Conservation (phyloP, 2,797 vertebrate genomes). For the Clarias fuscus region DNA sequence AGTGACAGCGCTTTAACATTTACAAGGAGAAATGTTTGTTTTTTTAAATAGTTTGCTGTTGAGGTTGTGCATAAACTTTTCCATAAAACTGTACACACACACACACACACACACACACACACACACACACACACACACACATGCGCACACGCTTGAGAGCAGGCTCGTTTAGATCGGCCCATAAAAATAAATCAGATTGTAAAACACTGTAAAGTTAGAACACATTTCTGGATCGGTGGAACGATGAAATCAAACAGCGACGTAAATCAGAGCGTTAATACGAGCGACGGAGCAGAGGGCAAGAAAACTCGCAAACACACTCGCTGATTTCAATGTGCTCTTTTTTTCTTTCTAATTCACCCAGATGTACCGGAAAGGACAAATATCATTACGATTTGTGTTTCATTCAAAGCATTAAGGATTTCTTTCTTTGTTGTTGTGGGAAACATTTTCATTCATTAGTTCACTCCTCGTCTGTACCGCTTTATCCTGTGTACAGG, state of each 20-base stretch:
- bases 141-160: too few species aligned
- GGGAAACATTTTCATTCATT: too few species aligned
- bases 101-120: not conserved
- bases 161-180: not conserved
- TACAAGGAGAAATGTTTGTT: not conserved
- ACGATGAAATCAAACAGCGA: not conserved
- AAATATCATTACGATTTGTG: not conserved
- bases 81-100: not conserved
- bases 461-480: too few species aligned
- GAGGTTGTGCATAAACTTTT: conserved; percentile 6
- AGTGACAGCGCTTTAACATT: not conserved
- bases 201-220: not conserved
- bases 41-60: not conserved
- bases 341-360: not conserved
- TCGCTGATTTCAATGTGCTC: not conserved
- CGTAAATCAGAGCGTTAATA: not conserved
- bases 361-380: not conserved
- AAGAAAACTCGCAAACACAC: not conserved
- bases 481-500: too few species aligned
- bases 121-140: not conserved
- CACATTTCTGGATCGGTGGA: conserved; percentile 1
- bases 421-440: not conserved
- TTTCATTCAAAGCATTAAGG: not conserved
- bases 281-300: not conserved
- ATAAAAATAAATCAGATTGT: conserved; percentile 11